phyloP scores from a whole-genome alignment of 92 coral and sea anemone genomes.

The Diadumene lineata region DNA sequence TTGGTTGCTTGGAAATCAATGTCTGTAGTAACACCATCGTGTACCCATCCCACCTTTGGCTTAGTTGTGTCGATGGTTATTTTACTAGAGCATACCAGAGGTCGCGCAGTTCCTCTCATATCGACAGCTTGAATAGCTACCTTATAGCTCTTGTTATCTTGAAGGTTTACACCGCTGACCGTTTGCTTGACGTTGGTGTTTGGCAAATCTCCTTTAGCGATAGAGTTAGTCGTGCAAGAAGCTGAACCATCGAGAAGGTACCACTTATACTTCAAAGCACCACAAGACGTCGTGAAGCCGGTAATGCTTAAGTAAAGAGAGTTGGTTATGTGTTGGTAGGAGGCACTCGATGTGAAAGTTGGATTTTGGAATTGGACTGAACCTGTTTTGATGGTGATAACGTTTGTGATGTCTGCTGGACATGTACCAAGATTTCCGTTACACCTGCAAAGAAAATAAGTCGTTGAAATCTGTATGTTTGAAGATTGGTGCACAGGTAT shows the following conservation, averaged over 20 bases:
- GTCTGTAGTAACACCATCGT: conserved; percentile 75
- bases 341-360: conserved; percentile 38
- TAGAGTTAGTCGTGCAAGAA: conserved; percentile 42
- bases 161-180: conserved; percentile 40
- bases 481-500: too few species aligned
- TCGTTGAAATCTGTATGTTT: too few species aligned
- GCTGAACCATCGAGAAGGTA: conserved; percentile 22
- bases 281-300: conserved; percentile 58
- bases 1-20: conserved; percentile 63
- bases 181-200: conserved; percentile 49
- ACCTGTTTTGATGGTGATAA: conserved; percentile 68
- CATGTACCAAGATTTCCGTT: conserved; percentile 91
- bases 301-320: conserved; percentile 63
- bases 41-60: conserved; percentile 86
- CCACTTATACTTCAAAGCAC: conserved; percentile 20
- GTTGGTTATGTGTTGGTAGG: conserved; percentile 69
- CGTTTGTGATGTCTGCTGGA: conserved; percentile 68
- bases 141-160: conserved; percentile 21
- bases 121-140: conserved; percentile 10
- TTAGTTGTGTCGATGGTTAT: conserved; percentile 73
- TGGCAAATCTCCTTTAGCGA: conserved; percentile 42
- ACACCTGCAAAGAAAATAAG: conserved; percentile 70
- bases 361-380: conserved; percentile 57
- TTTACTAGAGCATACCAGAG: conserved; percentile 65
- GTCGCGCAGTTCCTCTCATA: conserved; percentile 41